phyloP scores from a whole-genome alignment of 2,113 vertebrate genomes.

The Balaenoptera acutorostrata region DNA sequence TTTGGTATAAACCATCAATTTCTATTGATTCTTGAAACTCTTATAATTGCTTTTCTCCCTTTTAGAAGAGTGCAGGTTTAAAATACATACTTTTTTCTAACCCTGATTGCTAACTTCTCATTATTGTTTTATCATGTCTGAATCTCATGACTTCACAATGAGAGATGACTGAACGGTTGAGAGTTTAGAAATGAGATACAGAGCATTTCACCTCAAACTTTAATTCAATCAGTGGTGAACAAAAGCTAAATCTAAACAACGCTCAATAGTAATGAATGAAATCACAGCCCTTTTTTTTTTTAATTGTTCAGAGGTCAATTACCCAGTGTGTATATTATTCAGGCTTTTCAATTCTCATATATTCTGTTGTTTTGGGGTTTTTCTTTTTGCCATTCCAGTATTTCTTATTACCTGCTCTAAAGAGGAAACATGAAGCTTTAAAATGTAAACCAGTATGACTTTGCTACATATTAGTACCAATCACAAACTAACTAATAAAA shows the following conservation, averaged over 20 bases:
- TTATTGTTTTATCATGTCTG: conserved; percentile 50
- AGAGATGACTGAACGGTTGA: neutral
- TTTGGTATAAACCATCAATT: conserved; percentile 60
- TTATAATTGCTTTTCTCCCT: conserved; percentile 61
- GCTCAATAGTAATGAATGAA: conserved; percentile 45
- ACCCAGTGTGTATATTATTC: neutral
- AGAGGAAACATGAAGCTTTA: neutral
- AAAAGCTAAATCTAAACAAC: conserved; percentile 58
- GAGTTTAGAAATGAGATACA: conserved; percentile 40
- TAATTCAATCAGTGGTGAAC: conserved; percentile 45
- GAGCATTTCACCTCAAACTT: neutral
- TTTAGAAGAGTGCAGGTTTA: conserved; percentile 45
- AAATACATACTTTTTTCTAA: conserved; percentile 41
- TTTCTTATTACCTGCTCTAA: neutral
- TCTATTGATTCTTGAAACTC: conserved; percentile 53
- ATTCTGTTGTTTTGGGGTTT: neutral
- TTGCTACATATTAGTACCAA: neutral
- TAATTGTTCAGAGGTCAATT: conserved; percentile 36
- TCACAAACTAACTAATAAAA: neutral
- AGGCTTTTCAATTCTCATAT: neutral
- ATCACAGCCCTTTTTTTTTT: neutral
- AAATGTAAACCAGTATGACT: conserved; percentile 20
- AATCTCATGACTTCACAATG: conserved; percentile 39
- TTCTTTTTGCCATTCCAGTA: neutral
- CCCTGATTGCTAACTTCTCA: conserved; percentile 55